Percentiles rank a stretch among this genome's conserved stretches.
These are phyloP conservation scores for Pherbina coryleti DNA, from an alignment of 2,888 invertebrate genomes.

Conservation along the genomic window DNA sequence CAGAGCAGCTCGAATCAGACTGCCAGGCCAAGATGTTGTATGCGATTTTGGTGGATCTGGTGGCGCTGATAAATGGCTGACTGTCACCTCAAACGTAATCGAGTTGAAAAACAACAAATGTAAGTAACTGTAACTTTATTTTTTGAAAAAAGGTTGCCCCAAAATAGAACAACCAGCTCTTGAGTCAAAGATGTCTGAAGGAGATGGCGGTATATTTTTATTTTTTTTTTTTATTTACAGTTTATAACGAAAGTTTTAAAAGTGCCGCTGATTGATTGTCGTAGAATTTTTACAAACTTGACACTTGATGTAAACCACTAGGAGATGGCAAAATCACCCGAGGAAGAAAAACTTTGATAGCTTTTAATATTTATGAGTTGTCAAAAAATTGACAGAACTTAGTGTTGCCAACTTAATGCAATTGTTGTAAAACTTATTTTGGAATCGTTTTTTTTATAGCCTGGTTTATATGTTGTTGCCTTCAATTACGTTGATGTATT, in stretches of 20 bases:
- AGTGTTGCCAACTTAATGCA: background rate
- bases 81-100: conserved; percentile 43
- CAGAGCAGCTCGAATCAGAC: conserved; percentile 32
- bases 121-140: conserved; percentile 4
- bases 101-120: conserved; percentile 33
- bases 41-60: background rate
- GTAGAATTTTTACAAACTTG: background rate
- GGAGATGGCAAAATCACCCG: background rate
- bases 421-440: background rate
- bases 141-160: background rate
- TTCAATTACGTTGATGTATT: background rate
- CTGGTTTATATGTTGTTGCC: background rate
- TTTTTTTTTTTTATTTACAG: background rate
- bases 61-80: conserved; percentile 58
- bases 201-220: background rate
- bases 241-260: background rate
- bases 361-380: conserved; percentile 30
- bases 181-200: background rate
- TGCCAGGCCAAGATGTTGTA: conserved; percentile 27
- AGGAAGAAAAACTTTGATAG: conserved; percentile 18
- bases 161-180: no score
- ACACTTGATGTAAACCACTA: background rate
- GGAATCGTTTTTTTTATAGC: background rate
- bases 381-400: background rate
- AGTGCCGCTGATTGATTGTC: background rate